phyloP scores from a whole-genome alignment of 2,113 vertebrate species.

The Poicephalus meyeri region DNA sequence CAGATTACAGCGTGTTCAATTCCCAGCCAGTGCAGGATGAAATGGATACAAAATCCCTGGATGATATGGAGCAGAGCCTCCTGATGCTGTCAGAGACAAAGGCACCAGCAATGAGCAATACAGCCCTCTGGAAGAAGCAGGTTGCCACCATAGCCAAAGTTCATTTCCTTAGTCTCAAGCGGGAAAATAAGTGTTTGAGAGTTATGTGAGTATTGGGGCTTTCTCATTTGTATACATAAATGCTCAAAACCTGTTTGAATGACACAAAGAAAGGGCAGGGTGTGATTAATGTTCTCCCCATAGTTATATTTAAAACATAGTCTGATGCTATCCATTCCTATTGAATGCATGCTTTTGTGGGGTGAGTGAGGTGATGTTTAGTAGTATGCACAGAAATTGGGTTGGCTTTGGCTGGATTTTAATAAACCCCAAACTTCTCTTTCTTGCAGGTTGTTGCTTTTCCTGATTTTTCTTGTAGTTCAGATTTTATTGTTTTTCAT shows the following conservation, averaged over 20 bases:
- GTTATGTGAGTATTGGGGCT: constrained; percentile 72
- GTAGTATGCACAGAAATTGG: background rate
- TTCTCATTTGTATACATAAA: accelerated
- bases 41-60: constrained; percentile 73
- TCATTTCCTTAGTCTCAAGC: constrained; percentile 87
- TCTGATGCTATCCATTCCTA: background rate
- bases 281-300: background rate
- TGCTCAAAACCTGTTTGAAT: background rate
- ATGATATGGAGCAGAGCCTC: constrained; percentile 88
- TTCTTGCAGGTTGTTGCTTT: constrained; percentile 84
- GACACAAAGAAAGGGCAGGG: background rate
- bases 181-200: constrained; percentile 86
- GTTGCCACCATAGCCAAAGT: constrained; percentile 85
- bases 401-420: background rate
- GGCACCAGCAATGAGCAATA: constrained; percentile 67
- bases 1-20: constrained; percentile 93
- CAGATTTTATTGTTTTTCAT: constrained; percentile 86
- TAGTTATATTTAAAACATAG: background rate
- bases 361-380: background rate
- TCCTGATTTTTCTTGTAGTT: constrained; percentile 86
- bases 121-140: constrained; percentile 92
- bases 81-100: constrained; percentile 83
- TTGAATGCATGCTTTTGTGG: background rate
- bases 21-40: constrained; percentile 85
- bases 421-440: background rate